Evolutionary conservation across 1,140 invertebrate species (phyloP).

Genomic region (Drosophila nigromelanica): DNA sequence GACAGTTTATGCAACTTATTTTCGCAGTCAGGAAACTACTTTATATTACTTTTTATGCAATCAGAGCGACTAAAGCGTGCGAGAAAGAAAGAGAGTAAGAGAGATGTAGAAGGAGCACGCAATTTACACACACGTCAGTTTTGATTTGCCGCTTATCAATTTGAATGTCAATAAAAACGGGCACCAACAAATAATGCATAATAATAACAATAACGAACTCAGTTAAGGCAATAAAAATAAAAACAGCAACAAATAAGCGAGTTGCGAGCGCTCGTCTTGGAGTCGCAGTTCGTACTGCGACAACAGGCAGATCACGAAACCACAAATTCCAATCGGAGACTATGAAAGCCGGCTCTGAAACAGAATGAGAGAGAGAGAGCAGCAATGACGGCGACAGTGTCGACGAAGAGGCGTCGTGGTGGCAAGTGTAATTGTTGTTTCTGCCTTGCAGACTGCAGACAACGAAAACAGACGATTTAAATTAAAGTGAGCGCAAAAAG

Average conservation of each 20-base stretch:
- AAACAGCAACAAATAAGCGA: slow-evolving; percentile 30
- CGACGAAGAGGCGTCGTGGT: neutral
- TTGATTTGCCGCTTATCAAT: slow-evolving; percentile 72
- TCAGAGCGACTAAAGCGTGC: slow-evolving; percentile 32
- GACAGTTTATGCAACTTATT: slow-evolving; percentile 69
- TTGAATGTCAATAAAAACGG: slow-evolving; percentile 68
- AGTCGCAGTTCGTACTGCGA: slow-evolving; percentile 64
- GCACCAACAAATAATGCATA: slow-evolving; percentile 47
- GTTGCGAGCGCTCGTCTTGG: slow-evolving; percentile 39
- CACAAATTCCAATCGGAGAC: slow-evolving; percentile 51
- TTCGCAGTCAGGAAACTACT: slow-evolving; percentile 61
- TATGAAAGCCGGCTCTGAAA: slow-evolving; percentile 46
- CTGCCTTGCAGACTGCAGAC: slow-evolving; percentile 28
- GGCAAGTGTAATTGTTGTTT: slow-evolving; percentile 27
- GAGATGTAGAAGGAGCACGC: neutral
- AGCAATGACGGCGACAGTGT: slow-evolving; percentile 3
- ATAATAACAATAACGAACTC: slow-evolving; percentile 37
- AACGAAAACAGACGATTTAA: slow-evolving; percentile 48
- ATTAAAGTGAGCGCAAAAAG: slow-evolving; percentile 63
- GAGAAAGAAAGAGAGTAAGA: slow-evolving; percentile 5
- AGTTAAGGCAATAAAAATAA: slow-evolving; percentile 13
- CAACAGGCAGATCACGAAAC: slow-evolving; percentile 18
- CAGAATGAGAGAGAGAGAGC: slow-evolving; percentile 11
- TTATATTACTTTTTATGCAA: slow-evolving; percentile 80
- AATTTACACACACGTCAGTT: slow-evolving; percentile 52